Evolutionary conservation across 2,888 invertebrate genomes (phyloP), one percentile per base, ranked within the genome.

Genomic region (Aphidoletes aphidimyza): DNA sequence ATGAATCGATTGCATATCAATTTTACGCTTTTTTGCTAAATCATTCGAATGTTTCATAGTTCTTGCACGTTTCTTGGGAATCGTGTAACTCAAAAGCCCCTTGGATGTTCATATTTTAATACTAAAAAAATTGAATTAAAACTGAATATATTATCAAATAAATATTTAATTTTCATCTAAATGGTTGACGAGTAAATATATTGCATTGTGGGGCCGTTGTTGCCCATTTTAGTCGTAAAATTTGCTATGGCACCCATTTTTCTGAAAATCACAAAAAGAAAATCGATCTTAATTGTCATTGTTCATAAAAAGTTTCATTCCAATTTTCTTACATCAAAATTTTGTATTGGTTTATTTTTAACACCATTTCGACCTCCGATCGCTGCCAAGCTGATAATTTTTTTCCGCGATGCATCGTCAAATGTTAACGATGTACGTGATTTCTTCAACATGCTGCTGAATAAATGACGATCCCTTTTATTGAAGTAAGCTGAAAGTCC

Each of bases 391-490:
- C 11, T 39, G 6, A 86, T 45, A 84, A 86, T 86, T 42, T 81
- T 84, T 42, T 78, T 69, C 36, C 42, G 45, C n/a, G 83, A 26
- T 37, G 83, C 36, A 84, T 86, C 86, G 17, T 86, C 85, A 30
- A 87, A 84, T 69, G 85, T 86, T 34, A 86, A 54, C 26, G 86
- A 86, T 0, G 86, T 86, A 26, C 86, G 54, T 19, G 86, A 85
- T 84, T 87, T 87, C 85, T 85, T 87, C 14, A 87, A 85, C 83
- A 87, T 86, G 85, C 88, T 88, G 26, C 88, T 87, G 84, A 88
- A 88, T 49, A 88, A 85, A 39, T 86, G 86, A 8, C 86, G 85
- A 49, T 86, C 86, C 6, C 86, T 84, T n/a, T 86, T 85, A 11
- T 85, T 85, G 84, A 85, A 85, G 84, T 85, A 86, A 34, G 84